Percentiles rank a stretch among this genome's conserved stretches.
These are phyloP conservation scores for Ormyrus thymus DNA, from an alignment of 2,888 invertebrate genomes.

Conservation along the genomic window DNA sequence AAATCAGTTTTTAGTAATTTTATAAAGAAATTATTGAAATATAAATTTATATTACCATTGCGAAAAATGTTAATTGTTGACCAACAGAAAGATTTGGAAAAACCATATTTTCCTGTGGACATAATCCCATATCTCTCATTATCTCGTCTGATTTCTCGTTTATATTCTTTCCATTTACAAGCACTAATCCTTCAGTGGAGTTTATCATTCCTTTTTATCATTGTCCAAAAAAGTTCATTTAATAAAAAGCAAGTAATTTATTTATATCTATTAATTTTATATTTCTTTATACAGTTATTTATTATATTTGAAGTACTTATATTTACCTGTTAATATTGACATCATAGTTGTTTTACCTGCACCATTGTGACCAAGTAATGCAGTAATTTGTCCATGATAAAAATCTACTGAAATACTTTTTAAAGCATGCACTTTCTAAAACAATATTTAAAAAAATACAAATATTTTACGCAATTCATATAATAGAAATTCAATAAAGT, in stretches of 20 bases:
- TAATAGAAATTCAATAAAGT: neutral
- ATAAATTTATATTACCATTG: conserved; percentile 77
- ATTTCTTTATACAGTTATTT: no score
- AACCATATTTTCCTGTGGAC: conserved; percentile 91
- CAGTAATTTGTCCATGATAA: conserved; percentile 91
- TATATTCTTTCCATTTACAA: conserved; percentile 83
- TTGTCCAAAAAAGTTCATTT: neutral
- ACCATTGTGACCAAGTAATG: conserved; percentile 87
- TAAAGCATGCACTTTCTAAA: conserved; percentile 59
- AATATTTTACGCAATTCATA: neutral
- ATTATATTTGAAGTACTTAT: neutral
- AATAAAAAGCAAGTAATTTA: neutral
- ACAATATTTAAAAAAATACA: neutral
- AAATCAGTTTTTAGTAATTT: no score
- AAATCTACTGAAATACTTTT: conserved; percentile 71
- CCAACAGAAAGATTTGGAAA: conserved; percentile 87
- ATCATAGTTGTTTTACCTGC: conserved; percentile 95
- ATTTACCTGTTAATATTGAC: conserved; percentile 86
- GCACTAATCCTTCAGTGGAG: conserved; percentile 82
- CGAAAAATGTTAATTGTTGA: conserved; percentile 89
- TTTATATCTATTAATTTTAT: no score
- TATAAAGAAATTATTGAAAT: conserved; percentile 4
- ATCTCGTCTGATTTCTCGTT: conserved; percentile 80
- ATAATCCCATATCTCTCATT: conserved; percentile 85
- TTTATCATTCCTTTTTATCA: conserved; percentile 76